Base-by-base conservation (phyloP, 2,888 invertebrate species). In the Odontocolon sp. region DNA sequence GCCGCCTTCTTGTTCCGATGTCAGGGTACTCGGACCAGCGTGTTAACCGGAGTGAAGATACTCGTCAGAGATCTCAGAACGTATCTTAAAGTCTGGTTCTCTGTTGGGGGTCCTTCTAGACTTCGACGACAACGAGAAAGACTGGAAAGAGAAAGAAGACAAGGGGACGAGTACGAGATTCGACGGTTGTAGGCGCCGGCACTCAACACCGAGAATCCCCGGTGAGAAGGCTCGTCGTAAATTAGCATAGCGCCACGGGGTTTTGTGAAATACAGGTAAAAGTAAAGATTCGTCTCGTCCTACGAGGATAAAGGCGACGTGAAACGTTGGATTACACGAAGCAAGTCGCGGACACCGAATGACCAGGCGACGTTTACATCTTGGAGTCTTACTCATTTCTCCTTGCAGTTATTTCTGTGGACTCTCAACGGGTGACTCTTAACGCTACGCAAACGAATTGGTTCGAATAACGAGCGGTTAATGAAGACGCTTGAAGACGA, bases 181-280 rank as follows among this genome's bases (percentile, higher is more conserved):
- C 47, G 76, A 77, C 75, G 82, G 73, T 80, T 76, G 47, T 77
- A 78, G 79, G 78, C 73, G 73, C 80, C 78, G 81, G 80, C 78
- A 75, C 81, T 80, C 81, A 75, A 81, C 78, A 80, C 78, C 70
- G 72, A 31, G 45, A 26, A 56, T 31, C 77, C 75, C 77, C 67
- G 28, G 57, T 54, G 61, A 57, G 73, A 73, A 73, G 81, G 79
- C 81, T 83, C 81, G 80, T 79, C 82, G 80, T 85, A 84, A 85
- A 85, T 85, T 85, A 85, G 82, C 81, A 80, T 72, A 72, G 67
- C 84, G 74, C 85, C 82, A 66, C 77, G 38, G 77, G 72, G 72
- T 64, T 77, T 67, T 54, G 38, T 61, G 28, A 68, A 59, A 72
- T 45, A 38, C 68, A 52, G 68, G 77, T 72, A 68, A 67, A 76